Base-by-base conservation (phyloP, 2,113 vertebrate species). In the Cygnus atratus region DNA sequence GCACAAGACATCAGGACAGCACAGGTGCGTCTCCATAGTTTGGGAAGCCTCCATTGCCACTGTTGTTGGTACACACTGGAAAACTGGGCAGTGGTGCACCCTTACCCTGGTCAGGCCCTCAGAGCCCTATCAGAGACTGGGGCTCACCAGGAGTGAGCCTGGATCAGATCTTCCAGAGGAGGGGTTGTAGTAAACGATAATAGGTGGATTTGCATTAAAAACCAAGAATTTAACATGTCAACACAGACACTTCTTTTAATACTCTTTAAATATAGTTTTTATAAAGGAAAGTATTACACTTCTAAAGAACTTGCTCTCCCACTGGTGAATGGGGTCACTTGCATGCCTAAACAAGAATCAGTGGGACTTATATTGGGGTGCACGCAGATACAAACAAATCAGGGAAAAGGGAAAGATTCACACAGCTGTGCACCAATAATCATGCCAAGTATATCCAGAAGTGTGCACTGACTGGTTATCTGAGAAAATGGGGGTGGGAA, bases 81-180 rank as follows among this genome's bases (percentile, higher is more conserved):
- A 13, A 74, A 58, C 18, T 12, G 48, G 35, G 46, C 46, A 33
- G 50, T 13, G 44, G 37, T 3, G 22, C 43, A 82, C 41, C 50
- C 17, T 11, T 8, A 20, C 22, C 4, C 10, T 1, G 0, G 20
- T 43, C n/a, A 58, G 50, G 17, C 8, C 35, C 28, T 41, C 52
- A 15, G 25, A 21, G 13, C 52, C 17, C 44, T 25, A 33, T 10
- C 31, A 71, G 31, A 50, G 35, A 55, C 12, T 46, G 33, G 15
- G 31, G 39, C 24, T 41, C 24, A 22, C 22, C 13, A 50, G 35
- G 31, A 59, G 3, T 2, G 3, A 58, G 24, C 16, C 39, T 39
- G n/a, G 25, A 73, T 21, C 59, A 88, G 39, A 67, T 6, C 1
- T 55, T 46, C 22, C 19, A 37, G 39, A 21, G 39, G 43, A 50